Evolutionary conservation across 2,113 vertebrate genomes (phyloP).

Genomic region (Mus musculus): GRCm39 chr3:54816501-54817000

Average conservation of each 20-base stretch:
- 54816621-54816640: not conserved
- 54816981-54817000: conserved; percentile 39
- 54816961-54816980: conserved; percentile 50
- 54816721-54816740: not conserved
- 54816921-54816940: not conserved
- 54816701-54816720: not conserved
- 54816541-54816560: not conserved
- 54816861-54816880: not conserved
- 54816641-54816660: not conserved
- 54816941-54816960: not conserved
- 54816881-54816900: not conserved
- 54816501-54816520: not conserved
- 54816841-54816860: conserved; percentile 28
- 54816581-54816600: conserved; percentile 8
- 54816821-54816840: not conserved
- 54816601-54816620: not conserved
- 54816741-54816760: not conserved
- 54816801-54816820: not conserved
- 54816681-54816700: not conserved
- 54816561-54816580: not conserved
- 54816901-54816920: not conserved
- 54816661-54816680: not conserved
- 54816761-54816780: not conserved
- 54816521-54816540: not conserved
- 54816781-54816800: not conserved